These are phyloP conservation scores for Acleris laterana DNA, from an alignment of 2,888 invertebrate species.

Conservation along the genomic window DNA sequence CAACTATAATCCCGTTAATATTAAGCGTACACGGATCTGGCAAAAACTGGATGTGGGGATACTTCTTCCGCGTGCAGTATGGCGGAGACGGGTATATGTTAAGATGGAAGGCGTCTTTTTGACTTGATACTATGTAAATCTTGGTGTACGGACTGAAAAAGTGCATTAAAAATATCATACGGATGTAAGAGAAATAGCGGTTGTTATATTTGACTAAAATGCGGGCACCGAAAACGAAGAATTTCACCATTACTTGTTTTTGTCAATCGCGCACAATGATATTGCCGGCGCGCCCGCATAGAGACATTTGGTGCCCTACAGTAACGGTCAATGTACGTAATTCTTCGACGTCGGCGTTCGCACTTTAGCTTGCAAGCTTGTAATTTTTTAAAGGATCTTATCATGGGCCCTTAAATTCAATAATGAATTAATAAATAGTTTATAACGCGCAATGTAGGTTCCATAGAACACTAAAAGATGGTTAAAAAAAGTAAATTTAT, in stretches of 20 bases:
- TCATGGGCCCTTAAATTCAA: not conserved
- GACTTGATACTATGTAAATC: conserved; percentile 90
- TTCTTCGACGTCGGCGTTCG: no score
- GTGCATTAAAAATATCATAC: not conserved
- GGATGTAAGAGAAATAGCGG: not conserved
- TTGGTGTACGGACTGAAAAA: conserved; percentile 84
- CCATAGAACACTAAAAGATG: not conserved
- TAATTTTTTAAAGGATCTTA: not conserved
- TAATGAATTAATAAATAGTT: not conserved
- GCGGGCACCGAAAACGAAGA: no score
- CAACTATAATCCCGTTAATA: conserved; percentile 90
- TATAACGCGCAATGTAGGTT: not conserved
- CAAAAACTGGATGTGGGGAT: conserved; percentile 87
- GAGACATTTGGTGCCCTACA: no score
- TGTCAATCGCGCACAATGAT: no score
- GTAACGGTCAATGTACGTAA: no score
- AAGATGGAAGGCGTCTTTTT: conserved; percentile 90
- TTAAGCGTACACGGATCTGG: conserved; percentile 93
- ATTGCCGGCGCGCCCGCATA: no score
- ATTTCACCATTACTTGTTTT: no score
- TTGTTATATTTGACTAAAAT: not conserved
- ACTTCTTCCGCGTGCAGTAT: conserved; percentile 83
- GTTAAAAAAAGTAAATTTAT: not conserved
- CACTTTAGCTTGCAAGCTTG: no score
- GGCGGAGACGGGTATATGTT: conserved; percentile 94